These are phyloP conservation scores for Hirudinaria manillensis DNA, from an alignment of 2,888 invertebrate genomes.

Conservation along the genomic window DNA sequence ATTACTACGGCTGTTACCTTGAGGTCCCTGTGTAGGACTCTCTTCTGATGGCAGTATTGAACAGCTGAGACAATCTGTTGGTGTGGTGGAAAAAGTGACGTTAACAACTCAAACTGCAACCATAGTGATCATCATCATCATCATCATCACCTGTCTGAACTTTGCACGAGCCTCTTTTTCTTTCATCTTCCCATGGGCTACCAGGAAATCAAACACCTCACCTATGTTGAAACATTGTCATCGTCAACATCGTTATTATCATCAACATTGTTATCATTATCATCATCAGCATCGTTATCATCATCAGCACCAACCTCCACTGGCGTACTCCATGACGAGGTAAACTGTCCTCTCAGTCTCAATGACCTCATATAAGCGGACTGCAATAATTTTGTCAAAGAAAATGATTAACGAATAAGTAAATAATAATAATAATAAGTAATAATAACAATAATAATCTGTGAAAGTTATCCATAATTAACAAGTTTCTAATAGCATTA, in stretches of 20 bases:
- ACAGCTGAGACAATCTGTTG: conserved; percentile 93
- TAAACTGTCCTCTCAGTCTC: conserved; percentile 99
- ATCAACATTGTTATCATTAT: neutral
- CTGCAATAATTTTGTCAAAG: conserved; percentile 43
- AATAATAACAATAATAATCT: conserved; percentile 5
- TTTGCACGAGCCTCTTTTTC: conserved; percentile 87
- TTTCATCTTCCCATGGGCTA: conserved; percentile 79
- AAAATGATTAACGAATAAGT: neutral
- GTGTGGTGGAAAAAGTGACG: neutral
- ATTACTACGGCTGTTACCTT: conserved; percentile 56
- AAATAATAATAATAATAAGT: neutral
- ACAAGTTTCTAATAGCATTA: too few species aligned
- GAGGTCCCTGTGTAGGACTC: conserved; percentile 87
- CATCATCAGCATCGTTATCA: neutral
- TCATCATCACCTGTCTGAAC: conserved; percentile 68
- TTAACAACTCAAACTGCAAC: neutral
- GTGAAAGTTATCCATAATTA: too few species aligned
- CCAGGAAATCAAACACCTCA: conserved; percentile 92
- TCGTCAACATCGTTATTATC: neutral
- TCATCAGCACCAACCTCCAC: conserved; percentile 64
- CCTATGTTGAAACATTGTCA: conserved; percentile 43
- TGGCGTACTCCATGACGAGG: conserved; percentile 99
- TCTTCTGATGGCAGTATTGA: conserved; percentile 99
- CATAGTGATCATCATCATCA: neutral
- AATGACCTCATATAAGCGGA: conserved; percentile 82